Percentiles rank a stretch among this genome's conserved stretches.
Conservation (phyloP, 1,140 invertebrate species). For the Temnothorax nylanderi region DNA sequence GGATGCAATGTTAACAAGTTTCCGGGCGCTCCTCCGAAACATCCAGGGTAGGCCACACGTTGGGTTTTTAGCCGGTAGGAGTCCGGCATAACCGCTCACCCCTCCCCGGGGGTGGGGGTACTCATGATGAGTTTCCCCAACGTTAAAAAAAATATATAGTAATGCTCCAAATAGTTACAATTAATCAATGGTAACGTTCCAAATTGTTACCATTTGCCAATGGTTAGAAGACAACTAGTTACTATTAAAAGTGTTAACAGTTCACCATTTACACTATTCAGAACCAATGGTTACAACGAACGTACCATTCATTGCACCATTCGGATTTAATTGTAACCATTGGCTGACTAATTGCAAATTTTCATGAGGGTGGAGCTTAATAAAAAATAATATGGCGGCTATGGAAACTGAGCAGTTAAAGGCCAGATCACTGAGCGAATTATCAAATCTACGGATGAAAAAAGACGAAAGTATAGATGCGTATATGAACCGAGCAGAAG, state of each 20-base stretch:
- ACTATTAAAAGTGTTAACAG: background rate
- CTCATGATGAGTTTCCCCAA: no score
- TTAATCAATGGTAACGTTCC: background rate
- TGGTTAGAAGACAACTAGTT: background rate
- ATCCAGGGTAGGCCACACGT: no score
- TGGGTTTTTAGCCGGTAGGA: no score
- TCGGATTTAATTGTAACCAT: background rate
- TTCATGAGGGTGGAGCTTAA: background rate
- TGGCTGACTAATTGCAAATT: background rate
- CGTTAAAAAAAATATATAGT: no score
- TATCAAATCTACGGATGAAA: conserved; percentile 6
- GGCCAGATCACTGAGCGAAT: background rate
- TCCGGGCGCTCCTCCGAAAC: no score
- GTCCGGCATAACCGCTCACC: no score
- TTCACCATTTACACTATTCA: background rate
- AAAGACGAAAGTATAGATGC: conserved; percentile 17
- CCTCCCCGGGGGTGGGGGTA: no score
- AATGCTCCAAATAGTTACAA: background rate
- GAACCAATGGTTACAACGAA: background rate
- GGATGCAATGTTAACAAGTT: no score
- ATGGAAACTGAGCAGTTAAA: conserved; percentile 6
- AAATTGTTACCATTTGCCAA: background rate
- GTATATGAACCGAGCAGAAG: conserved; percentile 20
- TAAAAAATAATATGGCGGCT: conserved; percentile 22
- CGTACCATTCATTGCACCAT: background rate